Evolutionary conservation across 2,113 vertebrate species (phyloP), one percentile per base, ranked within the genome.

Genomic region (Laterallus jamaicensis): DNA sequence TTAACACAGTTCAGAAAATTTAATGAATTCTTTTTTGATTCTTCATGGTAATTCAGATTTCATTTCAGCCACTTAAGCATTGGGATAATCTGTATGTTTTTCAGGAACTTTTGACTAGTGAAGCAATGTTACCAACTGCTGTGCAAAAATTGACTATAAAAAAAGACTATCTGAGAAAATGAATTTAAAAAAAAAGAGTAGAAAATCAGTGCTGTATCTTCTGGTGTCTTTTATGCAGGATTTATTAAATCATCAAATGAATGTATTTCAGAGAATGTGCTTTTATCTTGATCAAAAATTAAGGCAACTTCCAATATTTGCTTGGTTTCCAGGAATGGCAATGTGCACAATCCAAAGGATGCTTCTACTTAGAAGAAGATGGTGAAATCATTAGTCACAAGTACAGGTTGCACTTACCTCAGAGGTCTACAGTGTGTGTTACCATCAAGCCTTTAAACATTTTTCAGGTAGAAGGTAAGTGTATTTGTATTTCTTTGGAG

Each of bases 361-460:
- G 99, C 92, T 99, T 99, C 97, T 99, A 98, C 96, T 82, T 99
- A 78, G 99, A 99, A 90, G 98, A 99, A 3, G 97, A 98, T 67
- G 98, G 98, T 37, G 98, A 97, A 67, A 98, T 99, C 50, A 60
- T 98, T 86, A 98, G 98, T 77, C 98, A 99, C 92, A 99, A 98
- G 88, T 99, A 99, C 96, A 98, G 95, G 71, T 92, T 99, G 94
- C 97, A 99, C 26, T 62, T 99, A 66, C 70, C 98, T 40, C 98
- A 99, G 24, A 98, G 96, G 16, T 98, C 98, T 88, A 90, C 78
- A 26, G 94, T 99, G 16, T 98, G 98, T 88, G 15, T 99, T 18
- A 99, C 98, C 93, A 98, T 99, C 95, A 98, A 97, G 37, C 99
- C 99, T 22, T 89, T 98, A 32, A 97, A 77, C 28, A 69, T 99